A percentile compares a stretch with the other conserved stretches of the same genome.
Conservation (phyloP, 1,140 invertebrate species). For the Aricia agestis region DNA sequence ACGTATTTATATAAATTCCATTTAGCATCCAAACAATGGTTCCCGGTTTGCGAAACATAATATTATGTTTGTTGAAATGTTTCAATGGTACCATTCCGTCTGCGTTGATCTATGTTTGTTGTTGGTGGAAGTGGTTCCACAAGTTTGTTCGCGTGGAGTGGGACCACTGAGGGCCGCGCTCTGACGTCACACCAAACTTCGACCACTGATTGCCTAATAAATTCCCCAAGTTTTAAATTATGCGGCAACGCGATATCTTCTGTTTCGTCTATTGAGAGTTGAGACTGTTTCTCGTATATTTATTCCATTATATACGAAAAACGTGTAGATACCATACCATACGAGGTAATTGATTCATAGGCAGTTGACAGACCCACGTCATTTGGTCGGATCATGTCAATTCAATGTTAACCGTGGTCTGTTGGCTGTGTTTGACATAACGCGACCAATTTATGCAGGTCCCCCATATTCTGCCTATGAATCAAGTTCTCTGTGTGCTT, state of each 20-base stretch:
- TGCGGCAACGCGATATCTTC: background rate
- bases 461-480: no score
- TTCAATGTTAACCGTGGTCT: no score
- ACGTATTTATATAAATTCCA: background rate
- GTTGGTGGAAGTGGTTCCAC: background rate
- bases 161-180: background rate
- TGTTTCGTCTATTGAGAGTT: background rate
- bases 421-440: no score
- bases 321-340: no score
- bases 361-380: no score
- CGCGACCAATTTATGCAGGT: no score
- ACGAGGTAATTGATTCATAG: no score
- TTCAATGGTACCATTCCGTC: background rate
- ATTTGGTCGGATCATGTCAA: no score
- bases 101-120: background rate
- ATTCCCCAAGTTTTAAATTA: background rate
- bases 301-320: background rate
- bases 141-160: background rate
- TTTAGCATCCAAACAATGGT: background rate
- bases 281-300: background rate
- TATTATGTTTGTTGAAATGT: no score
- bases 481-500: no score
- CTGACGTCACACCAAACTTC: background rate
- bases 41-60: no score
- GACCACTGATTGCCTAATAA: background rate